Conservation (phyloP, 1,140 invertebrate species). For the Aphaenogaster rudis region DNA sequence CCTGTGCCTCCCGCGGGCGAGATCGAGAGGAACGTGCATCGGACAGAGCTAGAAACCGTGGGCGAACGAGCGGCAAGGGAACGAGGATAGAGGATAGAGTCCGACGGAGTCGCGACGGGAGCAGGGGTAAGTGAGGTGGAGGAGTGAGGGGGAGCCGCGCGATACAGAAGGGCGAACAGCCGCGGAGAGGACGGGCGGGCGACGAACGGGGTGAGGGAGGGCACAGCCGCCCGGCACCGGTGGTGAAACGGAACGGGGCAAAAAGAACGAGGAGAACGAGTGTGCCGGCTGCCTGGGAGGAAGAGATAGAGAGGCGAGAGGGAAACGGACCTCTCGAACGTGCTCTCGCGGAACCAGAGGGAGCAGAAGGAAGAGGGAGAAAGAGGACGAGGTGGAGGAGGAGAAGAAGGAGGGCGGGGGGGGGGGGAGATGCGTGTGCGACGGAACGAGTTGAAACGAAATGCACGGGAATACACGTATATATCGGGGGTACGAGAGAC, state of each 20-base stretch:
- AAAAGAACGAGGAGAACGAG: conserved; percentile 75
- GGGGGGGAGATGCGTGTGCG: conserved; percentile 31
- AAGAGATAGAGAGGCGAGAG: conserved; percentile 66
- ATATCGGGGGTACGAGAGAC: conserved; percentile 72
- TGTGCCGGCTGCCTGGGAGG: conserved; percentile 69
- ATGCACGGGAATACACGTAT: conserved; percentile 75
- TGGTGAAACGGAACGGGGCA: conserved; percentile 75
- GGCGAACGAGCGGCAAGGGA: neutral
- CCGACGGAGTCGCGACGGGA: conserved; percentile 34
- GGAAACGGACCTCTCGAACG: conserved; percentile 62
- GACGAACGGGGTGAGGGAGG: conserved; percentile 17
- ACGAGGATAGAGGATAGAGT: conserved; percentile 48
- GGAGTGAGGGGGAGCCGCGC: neutral
- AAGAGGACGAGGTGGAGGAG: conserved; percentile 30
- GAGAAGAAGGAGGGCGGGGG: neutral
- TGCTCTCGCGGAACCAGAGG: conserved; percentile 54
- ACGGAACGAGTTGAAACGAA: conserved; percentile 74
- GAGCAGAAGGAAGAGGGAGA: conserved; percentile 61
- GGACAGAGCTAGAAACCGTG: conserved; percentile 49
- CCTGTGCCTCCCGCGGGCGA: conserved; percentile 22
- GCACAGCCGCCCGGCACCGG: conserved; percentile 58
- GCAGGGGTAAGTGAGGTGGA: conserved; percentile 22
- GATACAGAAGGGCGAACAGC: conserved; percentile 66
- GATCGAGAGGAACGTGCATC: conserved; percentile 65
- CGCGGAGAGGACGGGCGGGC: conserved; percentile 37